Percentiles rank a stretch among this genome's conserved stretches.
phyloP scores from a whole-genome alignment of 2,888 invertebrate genomes.

The Fissipunctia ypsillon region DNA sequence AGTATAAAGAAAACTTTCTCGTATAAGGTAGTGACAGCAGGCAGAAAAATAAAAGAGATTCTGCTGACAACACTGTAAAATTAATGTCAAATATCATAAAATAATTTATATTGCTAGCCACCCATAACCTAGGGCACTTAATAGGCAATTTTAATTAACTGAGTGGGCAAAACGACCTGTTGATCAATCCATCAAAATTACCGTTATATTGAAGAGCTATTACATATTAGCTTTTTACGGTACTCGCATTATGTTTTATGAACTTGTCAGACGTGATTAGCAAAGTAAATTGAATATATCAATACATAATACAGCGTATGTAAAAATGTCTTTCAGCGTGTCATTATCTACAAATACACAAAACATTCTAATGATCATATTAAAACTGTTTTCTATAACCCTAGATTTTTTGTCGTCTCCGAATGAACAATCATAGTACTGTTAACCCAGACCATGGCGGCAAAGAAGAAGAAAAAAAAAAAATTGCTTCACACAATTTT shows the following conservation, averaged over 20 bases:
- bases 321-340: conserved; percentile 9
- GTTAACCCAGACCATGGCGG: conserved; percentile 51
- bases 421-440: conserved; percentile 58
- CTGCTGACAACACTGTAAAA: not conserved
- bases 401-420: conserved; percentile 35
- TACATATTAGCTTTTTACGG: conserved; percentile 37
- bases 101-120: conserved; percentile 32
- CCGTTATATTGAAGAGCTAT: conserved; percentile 51
- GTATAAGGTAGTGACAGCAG: not conserved
- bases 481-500: conserved; percentile 72
- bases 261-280: conserved; percentile 15
- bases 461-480: conserved; percentile 51
- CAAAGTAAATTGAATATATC: conserved; percentile 38
- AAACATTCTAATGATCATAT: conserved; percentile 29
- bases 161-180: conserved; percentile 31
- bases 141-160: conserved; percentile 33
- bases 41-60: not conserved
- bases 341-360: not conserved
- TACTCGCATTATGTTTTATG: conserved; percentile 37
- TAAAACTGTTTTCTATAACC: conserved; percentile 40
- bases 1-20: not conserved
- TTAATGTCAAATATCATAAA: conserved; percentile 18
- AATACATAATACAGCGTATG: conserved; percentile 1
- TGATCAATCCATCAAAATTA: conserved; percentile 44
- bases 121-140: conserved; percentile 39